Conservation (phyloP, 2,888 invertebrate genomes). For the Cheilosia scutellata region DNA sequence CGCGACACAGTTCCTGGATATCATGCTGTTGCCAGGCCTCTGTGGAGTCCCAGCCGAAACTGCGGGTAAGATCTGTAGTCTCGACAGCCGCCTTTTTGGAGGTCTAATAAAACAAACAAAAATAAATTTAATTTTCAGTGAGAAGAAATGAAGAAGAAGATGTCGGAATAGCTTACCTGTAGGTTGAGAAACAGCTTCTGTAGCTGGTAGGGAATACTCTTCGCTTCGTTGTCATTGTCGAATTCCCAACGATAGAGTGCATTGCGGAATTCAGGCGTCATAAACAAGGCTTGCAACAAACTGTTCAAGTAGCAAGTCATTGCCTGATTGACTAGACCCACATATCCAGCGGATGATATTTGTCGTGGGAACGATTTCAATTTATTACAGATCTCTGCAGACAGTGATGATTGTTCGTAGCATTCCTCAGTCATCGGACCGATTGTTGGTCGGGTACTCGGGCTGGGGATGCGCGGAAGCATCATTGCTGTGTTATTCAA, state of each 20-base stretch:
- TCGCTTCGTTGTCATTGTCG: conserved; percentile 88
- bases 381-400: conserved; percentile 53
- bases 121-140: neutral
- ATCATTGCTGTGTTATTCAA: conserved; percentile 75
- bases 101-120: conserved; percentile 85
- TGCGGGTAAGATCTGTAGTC: conserved; percentile 93
- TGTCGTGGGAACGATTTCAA: conserved; percentile 53
- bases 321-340: conserved; percentile 94
- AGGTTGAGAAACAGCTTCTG: conserved; percentile 93
- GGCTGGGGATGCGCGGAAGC: conserved; percentile 64
- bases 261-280: conserved; percentile 97
- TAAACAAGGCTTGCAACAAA: conserved; percentile 93
- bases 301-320: conserved; percentile 97
- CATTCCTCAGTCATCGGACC: conserved; percentile 68
- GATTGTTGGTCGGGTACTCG: conserved; percentile 55
- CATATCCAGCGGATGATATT: conserved; percentile 84
- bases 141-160: neutral
- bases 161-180: conserved; percentile 85
- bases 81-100: conserved; percentile 91
- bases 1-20: conserved; percentile 94
- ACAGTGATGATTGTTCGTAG: conserved; percentile 54
- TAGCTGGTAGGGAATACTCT: conserved; percentile 93
- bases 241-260: conserved; percentile 94
- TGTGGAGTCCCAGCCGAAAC: conserved; percentile 95
- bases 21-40: conserved; percentile 97